These are phyloP conservation scores for Atherinomorus stipes DNA, from an alignment of 2,113 vertebrate species.

Conservation along the genomic window DNA sequence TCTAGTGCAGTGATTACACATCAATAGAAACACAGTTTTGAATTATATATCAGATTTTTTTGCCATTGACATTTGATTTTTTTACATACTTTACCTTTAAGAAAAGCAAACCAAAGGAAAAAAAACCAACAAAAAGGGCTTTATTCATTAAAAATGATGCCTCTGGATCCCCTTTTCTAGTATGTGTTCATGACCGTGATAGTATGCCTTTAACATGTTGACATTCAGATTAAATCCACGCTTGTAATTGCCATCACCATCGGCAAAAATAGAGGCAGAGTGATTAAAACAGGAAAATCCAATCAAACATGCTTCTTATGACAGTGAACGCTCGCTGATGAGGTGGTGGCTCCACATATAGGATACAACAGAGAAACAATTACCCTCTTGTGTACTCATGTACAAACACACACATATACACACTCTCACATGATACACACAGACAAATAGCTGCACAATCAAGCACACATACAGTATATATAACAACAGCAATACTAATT, in stretches of 20 bases:
- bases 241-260: slow-evolving; percentile 62
- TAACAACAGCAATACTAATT: slow-evolving; percentile 68
- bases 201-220: slow-evolving; percentile 67
- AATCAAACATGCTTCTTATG: slow-evolving; percentile 76
- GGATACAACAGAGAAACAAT: slow-evolving; percentile 54
- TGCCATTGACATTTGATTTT: no score
- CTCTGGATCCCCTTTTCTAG: slow-evolving; percentile 6
- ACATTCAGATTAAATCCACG: slow-evolving; percentile 67
- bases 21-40: no score
- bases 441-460: slow-evolving; percentile 4
- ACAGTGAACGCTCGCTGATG: slow-evolving; percentile 49
- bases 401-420: slow-evolving; percentile 15
- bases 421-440: background rate
- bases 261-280: slow-evolving; percentile 66
- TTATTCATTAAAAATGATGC: slow-evolving; percentile 23
- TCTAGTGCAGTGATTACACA: no score
- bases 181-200: slow-evolving; percentile 32
- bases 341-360: slow-evolving; percentile 46
- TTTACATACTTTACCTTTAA: no score
- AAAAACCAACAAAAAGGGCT: no score
- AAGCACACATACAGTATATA: slow-evolving; percentile 12
- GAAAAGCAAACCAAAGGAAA: background rate
- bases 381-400: slow-evolving; percentile 27
- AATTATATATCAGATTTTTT: no score
- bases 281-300: slow-evolving; percentile 77